Evolutionary conservation across 2,888 invertebrate species (phyloP).

Genomic region (Cephus rjabovi): DNA sequence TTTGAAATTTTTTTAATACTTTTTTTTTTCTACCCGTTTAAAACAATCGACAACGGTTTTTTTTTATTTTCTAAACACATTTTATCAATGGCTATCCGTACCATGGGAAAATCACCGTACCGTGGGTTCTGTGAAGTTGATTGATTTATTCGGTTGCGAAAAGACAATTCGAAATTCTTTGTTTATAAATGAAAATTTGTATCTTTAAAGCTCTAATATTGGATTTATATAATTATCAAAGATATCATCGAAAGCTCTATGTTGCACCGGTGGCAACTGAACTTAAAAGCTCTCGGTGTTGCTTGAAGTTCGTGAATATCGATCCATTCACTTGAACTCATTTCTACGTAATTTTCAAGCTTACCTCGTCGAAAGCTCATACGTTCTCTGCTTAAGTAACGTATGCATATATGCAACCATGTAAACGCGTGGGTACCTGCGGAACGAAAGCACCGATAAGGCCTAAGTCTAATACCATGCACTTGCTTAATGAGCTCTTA

Average conservation of each 20-base stretch:
- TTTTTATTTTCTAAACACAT: background rate
- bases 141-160: background rate
- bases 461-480: background rate
- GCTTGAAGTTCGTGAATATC: constrained; percentile 24
- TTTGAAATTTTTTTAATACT: background rate
- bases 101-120: background rate
- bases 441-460: constrained; percentile 23
- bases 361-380: constrained; percentile 13
- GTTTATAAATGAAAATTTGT: too few relatives aligned
- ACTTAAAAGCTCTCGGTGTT: background rate
- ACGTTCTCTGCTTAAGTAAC: background rate
- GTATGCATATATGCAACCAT: background rate
- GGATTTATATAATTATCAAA: background rate
- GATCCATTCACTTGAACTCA: constrained; percentile 46
- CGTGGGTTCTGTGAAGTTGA: background rate
- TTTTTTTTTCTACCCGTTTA: background rate
- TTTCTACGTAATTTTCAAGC: constrained; percentile 46
- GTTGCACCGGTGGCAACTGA: background rate
- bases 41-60: background rate
- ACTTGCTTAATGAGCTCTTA: constrained; percentile 41
- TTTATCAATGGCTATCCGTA: background rate
- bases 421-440: background rate
- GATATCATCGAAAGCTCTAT: background rate
- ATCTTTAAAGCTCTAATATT: background rate
- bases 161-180: too few relatives aligned